phyloP scores from a whole-genome alignment of 2,888 invertebrate species.

The Itoplectis maculator region DNA sequence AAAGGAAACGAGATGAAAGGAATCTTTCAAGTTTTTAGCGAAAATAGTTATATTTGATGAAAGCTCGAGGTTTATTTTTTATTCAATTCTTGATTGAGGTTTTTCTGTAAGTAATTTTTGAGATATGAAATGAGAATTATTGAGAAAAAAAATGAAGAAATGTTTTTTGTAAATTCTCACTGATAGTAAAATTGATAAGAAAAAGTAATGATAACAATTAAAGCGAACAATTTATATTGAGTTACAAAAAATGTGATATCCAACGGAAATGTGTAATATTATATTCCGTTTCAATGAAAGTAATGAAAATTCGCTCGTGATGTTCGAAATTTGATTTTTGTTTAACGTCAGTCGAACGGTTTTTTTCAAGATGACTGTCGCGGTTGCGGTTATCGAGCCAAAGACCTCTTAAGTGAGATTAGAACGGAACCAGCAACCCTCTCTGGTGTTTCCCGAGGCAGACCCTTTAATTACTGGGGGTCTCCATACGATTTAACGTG shows the following conservation, averaged over 20 bases:
- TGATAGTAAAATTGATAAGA: neutral
- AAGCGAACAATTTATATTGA: too few relatives aligned
- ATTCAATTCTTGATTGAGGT: too few relatives aligned
- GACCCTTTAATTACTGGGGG: slow-evolving; percentile 27
- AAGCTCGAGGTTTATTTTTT: too few relatives aligned
- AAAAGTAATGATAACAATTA: neutral
- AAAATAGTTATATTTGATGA: too few relatives aligned
- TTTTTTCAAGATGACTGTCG: neutral
- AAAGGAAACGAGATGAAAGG: too few relatives aligned
- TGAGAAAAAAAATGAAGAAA: neutral
- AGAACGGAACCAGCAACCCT: neutral
- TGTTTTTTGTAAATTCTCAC: neutral
- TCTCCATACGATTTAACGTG: slow-evolving; percentile 11
- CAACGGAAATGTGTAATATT: too few relatives aligned
- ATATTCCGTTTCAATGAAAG: neutral
- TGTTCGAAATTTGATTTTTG: neutral
- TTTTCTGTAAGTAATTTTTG: too few relatives aligned
- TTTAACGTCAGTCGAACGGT: neutral
- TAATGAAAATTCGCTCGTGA: neutral
- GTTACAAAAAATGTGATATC: too few relatives aligned
- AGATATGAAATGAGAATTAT: neutral
- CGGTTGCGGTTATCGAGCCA: neutral
- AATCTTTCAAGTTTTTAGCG: too few relatives aligned
- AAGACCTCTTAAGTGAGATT: slow-evolving; percentile 4
- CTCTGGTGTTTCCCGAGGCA: neutral